phyloP scores from a whole-genome alignment of 1,140 invertebrate species.

The Hetaerina americana region DNA sequence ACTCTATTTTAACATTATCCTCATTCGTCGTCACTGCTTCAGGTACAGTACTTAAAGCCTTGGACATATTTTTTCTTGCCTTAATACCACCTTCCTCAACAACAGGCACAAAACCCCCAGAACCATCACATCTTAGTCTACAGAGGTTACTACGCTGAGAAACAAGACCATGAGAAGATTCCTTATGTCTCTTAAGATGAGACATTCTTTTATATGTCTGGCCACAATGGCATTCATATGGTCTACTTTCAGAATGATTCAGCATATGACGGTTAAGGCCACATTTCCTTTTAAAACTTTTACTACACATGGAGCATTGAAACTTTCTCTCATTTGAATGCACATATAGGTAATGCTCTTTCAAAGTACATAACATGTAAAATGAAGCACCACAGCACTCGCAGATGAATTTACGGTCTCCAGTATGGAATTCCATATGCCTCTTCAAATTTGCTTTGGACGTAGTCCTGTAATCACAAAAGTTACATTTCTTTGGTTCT shows the following conservation, averaged over 20 bases:
- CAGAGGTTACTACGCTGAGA: neutral
- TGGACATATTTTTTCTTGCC: too few species aligned
- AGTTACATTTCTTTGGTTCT: neutral
- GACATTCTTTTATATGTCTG: slow-evolving; percentile 9
- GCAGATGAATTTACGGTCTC: slow-evolving; percentile 5
- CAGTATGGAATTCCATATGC: slow-evolving; percentile 7
- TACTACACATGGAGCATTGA: neutral
- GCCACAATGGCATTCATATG: slow-evolving; percentile 5
- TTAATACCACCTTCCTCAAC: neutral
- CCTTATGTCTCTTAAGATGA: slow-evolving; percentile 4
- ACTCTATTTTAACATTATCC: neutral
- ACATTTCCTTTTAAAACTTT: slow-evolving; percentile 5
- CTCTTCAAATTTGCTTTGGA: slow-evolving; percentile 7
- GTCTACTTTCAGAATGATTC: slow-evolving; percentile 5
- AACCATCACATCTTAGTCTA: neutral
- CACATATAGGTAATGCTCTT: slow-evolving; percentile 6
- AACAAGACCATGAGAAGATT: slow-evolving; percentile 3
- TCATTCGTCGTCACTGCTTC: neutral
- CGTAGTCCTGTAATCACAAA: slow-evolving; percentile 7
- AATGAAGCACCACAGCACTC: slow-evolving; percentile 10
- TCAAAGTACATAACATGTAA: slow-evolving; percentile 2
- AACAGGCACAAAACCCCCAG: neutral
- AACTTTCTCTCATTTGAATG: slow-evolving; percentile 7
- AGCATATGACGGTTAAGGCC: slow-evolving; percentile 1
- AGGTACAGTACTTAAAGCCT: too few species aligned